These are phyloP conservation scores for Cepphus grylle DNA, from an alignment of 2,113 vertebrate species.

Conservation along the genomic window DNA sequence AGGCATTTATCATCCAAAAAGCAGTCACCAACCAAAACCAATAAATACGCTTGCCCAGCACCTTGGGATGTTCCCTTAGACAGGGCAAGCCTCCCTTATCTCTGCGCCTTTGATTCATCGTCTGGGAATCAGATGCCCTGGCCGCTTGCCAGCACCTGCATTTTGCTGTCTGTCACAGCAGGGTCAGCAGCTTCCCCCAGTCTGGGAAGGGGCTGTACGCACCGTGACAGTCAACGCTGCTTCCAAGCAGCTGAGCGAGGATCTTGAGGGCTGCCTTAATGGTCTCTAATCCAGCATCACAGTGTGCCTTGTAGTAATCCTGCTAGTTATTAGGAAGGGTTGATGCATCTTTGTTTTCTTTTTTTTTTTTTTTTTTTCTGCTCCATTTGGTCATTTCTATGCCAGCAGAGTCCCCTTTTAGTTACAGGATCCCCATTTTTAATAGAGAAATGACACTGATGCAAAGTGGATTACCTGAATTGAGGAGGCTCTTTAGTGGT, in stretches of 20 bases:
- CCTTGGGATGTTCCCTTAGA: not conserved
- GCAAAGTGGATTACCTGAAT: not conserved
- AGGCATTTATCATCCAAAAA: not conserved
- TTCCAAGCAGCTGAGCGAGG: not conserved
- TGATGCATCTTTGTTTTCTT: not conserved
- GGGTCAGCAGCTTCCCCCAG: not conserved
- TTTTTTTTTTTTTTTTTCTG: not conserved
- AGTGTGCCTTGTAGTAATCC: not conserved
- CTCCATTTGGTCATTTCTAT: not conserved
- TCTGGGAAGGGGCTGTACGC: not conserved
- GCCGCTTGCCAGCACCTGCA: rapidly evolving
- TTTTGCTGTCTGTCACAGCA: not conserved
- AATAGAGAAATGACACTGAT: not conserved
- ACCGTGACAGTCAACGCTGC: not conserved
- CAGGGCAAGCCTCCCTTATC: not conserved
- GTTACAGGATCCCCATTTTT: not conserved
- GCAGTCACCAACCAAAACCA: not conserved
- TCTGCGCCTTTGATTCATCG: not conserved
- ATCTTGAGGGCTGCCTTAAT: not conserved
- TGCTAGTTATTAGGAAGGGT: not conserved
- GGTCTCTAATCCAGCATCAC: not conserved
- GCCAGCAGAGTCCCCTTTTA: not conserved
- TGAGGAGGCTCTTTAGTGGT: not conserved
- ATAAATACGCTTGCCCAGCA: not conserved
- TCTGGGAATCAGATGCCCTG: not conserved